Conservation (phyloP, 2,113 vertebrate genomes). For the Toxotes jaculatrix region DNA sequence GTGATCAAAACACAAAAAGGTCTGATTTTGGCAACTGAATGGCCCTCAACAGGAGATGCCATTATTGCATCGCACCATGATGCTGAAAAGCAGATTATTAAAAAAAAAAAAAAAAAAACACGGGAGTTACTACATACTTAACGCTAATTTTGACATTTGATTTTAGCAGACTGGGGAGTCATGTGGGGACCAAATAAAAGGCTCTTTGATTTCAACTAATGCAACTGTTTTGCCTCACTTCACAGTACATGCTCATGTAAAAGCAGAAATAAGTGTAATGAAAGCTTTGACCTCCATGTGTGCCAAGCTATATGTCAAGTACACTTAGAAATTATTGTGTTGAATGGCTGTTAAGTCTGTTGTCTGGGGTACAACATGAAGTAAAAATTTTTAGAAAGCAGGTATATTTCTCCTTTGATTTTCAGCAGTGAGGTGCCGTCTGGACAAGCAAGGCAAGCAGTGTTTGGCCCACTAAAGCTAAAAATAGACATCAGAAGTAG, state of each 20-base stretch:
- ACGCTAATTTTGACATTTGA: slow-evolving; percentile 9
- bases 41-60: neutral
- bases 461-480: too few relatives aligned
- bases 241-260: neutral
- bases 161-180: neutral
- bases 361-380: neutral
- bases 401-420: too few relatives aligned
- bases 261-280: neutral
- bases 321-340: neutral
- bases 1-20: neutral
- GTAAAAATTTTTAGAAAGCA: neutral
- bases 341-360: neutral
- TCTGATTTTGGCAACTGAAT: too few relatives aligned
- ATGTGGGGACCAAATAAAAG: slow-evolving; percentile 11
- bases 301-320: neutral
- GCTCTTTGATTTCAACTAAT: slow-evolving; percentile 4
- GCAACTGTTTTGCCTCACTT: neutral
- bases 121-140: neutral
- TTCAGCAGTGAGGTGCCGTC: too few relatives aligned
- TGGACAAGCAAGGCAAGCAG: too few relatives aligned
- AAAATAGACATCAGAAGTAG: too few relatives aligned
- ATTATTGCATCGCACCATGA: neutral
- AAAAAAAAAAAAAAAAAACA: too few relatives aligned
- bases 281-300: neutral
- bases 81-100: neutral